Conservation (phyloP, 2,888 invertebrate genomes). For the Nebria brevicollis region DNA sequence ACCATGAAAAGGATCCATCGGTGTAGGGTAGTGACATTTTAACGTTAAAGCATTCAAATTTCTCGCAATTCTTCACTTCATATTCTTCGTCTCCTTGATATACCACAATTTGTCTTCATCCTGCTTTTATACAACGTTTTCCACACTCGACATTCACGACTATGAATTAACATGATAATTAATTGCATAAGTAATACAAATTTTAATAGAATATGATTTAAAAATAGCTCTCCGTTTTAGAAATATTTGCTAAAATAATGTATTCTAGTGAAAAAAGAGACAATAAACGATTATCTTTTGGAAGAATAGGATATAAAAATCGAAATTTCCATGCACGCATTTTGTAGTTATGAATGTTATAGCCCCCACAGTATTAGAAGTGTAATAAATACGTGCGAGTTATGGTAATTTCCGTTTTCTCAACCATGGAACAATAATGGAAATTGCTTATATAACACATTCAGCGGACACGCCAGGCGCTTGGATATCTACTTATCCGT, state of each 20-base stretch:
- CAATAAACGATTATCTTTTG: no score
- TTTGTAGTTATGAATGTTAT: background rate
- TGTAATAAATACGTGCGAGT: background rate
- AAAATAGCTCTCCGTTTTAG: no score
- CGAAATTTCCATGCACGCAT: slow-evolving; percentile 5
- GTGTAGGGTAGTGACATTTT: background rate
- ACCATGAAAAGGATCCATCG: background rate
- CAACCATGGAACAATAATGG: background rate
- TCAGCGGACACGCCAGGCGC: background rate
- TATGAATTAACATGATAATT: no score
- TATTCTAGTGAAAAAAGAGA: no score
- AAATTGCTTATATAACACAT: background rate
- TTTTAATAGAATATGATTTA: no score
- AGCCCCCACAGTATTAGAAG: background rate
- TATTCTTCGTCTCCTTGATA: no score
- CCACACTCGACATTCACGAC: no score
- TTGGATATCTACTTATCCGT: background rate
- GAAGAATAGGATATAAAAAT: background rate
- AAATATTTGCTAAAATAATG: no score
- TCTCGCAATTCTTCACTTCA: background rate
- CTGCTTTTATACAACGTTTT: no score
- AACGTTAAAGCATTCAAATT: background rate
- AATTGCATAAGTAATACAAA: no score
- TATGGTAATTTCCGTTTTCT: slow-evolving; percentile 13
- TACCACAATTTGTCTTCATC: no score